Evolutionary conservation across 2,888 invertebrate species (phyloP).

Genomic region (Hecatera dysodea): DNA sequence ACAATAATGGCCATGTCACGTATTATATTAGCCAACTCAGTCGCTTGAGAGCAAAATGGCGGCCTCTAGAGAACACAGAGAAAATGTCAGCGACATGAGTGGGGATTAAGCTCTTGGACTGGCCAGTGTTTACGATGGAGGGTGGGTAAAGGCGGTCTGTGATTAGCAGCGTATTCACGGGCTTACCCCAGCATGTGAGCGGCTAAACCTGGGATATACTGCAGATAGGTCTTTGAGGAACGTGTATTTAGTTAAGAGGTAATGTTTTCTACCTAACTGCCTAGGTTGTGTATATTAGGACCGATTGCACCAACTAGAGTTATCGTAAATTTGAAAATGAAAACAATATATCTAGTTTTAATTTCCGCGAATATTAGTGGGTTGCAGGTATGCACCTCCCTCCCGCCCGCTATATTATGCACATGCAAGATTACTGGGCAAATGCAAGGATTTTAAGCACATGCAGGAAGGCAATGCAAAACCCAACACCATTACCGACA

Average conservation of each 20-base stretch:
- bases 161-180: constrained; percentile 46
- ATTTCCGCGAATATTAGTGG: too few relatives aligned
- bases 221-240: constrained; percentile 28
- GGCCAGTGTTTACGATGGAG: constrained; percentile 49
- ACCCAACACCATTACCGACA: too few relatives aligned
- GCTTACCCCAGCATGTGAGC: constrained; percentile 30
- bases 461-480: too few relatives aligned
- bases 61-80: constrained; percentile 47
- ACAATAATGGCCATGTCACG: constrained; percentile 41
- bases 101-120: constrained; percentile 53
- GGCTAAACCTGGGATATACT: constrained; percentile 21
- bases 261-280: too few relatives aligned
- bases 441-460: too few relatives aligned
- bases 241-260: neutral
- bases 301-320: too few relatives aligned
- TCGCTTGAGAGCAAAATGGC: constrained; percentile 46
- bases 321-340: too few relatives aligned
- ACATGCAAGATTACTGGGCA: too few relatives aligned
- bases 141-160: constrained; percentile 24
- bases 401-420: too few relatives aligned
- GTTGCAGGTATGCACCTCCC: too few relatives aligned
- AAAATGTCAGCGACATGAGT: constrained; percentile 59
- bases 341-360: too few relatives aligned
- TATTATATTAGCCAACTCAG: constrained; percentile 48
- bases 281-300: too few relatives aligned